Evolutionary conservation across 2,113 vertebrate species (phyloP).

Genomic region (Podiceps cristatus): DNA sequence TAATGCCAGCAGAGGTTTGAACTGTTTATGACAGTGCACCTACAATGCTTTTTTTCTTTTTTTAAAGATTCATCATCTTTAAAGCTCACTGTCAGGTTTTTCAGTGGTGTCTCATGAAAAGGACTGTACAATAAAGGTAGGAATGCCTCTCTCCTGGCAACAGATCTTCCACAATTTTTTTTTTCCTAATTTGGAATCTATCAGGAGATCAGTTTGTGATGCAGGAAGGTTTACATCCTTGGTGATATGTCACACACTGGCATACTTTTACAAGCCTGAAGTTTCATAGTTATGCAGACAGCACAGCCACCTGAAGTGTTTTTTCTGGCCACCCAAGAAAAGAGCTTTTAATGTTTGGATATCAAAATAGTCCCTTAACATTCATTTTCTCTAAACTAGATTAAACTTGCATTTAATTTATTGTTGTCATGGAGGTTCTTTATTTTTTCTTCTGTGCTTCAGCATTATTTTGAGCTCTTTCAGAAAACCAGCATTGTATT

Average conservation of each 20-base stretch:
- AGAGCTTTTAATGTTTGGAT: background rate
- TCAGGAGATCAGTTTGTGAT: conserved; percentile 44
- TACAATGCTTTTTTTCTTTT: conserved; percentile 73
- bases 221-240: conserved; percentile 13
- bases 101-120: conserved; percentile 70
- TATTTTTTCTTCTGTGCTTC: background rate
- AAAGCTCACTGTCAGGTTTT: conserved; percentile 74
- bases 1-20: conserved; percentile 67
- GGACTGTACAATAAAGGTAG: conserved; percentile 71
- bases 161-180: conserved; percentile 61
- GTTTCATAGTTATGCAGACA: background rate
- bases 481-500: background rate
- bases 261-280: background rate
- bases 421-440: background rate
- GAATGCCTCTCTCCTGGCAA: conserved; percentile 63
- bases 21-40: conserved; percentile 64
- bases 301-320: background rate
- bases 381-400: background rate
- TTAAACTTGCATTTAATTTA: background rate
- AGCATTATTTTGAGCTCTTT: conserved; percentile 52
- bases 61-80: conserved; percentile 74
- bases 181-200: conserved; percentile 58
- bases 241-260: background rate
- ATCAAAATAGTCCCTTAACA: background rate
- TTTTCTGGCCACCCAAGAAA: background rate